Percentiles rank a stretch among this genome's conserved stretches.
These are phyloP conservation scores for Paracyprichromis sp. DNA, from an alignment of 2,113 vertebrate genomes.

Conservation along the genomic window DNA sequence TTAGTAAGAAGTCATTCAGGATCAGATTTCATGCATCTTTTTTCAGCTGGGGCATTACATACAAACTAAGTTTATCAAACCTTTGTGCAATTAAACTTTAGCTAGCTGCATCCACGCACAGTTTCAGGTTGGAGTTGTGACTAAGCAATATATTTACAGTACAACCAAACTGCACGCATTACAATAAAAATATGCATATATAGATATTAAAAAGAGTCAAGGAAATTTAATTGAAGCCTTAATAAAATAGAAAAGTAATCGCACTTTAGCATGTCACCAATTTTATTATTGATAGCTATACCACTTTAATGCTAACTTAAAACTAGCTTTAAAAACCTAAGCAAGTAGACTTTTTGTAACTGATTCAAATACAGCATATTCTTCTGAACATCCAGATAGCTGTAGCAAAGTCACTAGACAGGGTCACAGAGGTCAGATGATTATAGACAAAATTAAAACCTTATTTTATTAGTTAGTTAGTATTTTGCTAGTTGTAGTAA, in stretches of 20 bases:
- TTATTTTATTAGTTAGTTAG: not conserved
- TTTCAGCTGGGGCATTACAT: not conserved
- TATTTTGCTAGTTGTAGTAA: not conserved
- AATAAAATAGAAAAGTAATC: not conserved
- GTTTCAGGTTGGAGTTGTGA: not conserved
- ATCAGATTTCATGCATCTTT: not conserved
- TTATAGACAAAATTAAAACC: not conserved
- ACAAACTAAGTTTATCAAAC: not conserved
- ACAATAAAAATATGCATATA: not conserved
- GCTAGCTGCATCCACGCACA: not conserved
- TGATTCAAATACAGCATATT: not conserved
- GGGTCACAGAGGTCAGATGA: not conserved
- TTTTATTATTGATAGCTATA: not conserved
- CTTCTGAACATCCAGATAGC: not conserved
- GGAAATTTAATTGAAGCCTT: not conserved
- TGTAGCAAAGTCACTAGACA: not conserved
- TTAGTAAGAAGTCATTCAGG: not conserved
- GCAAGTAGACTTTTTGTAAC: not conserved
- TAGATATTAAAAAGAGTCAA: not conserved
- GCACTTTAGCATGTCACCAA: not conserved
- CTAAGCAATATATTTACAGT: not conserved
- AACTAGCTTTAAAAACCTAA: not conserved
- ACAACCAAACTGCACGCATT: accelerated
- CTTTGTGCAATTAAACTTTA: not conserved
- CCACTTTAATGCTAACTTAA: not conserved